Percentiles rank a stretch among this genome's conserved stretches.
These are phyloP conservation scores for Ptychodera flava DNA, from an alignment of 35 echinoderm and acorn worm genomes.

Conservation along the genomic window DNA sequence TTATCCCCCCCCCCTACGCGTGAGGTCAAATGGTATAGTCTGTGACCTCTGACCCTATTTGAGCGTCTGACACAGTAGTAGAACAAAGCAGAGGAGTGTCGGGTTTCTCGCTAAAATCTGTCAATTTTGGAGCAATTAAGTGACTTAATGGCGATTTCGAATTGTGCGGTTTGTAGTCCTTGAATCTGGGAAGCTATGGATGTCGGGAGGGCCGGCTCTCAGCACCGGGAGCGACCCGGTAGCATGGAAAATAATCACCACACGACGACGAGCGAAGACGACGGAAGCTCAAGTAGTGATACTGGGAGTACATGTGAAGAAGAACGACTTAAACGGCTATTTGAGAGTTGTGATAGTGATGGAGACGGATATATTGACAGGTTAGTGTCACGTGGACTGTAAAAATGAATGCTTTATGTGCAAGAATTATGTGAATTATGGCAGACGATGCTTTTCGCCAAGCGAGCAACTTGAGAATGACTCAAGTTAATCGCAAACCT, in stretches of 20 bases:
- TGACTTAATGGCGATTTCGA: not conserved
- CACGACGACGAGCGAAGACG: not conserved
- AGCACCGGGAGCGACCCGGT: not conserved
- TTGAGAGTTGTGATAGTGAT: conserved; percentile 64
- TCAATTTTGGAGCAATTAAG: not conserved
- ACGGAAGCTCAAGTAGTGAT: not conserved
- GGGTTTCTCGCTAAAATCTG: not conserved
- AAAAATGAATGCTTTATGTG: not conserved
- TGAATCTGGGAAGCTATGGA: not conserved
- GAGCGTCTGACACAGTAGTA: not conserved
- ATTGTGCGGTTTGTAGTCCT: not conserved
- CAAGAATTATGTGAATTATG: not conserved
- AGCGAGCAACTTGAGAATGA: too few relatives aligned
- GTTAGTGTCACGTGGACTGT: conserved; percentile 18
- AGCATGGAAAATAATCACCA: not conserved
- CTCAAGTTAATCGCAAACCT: too few relatives aligned
- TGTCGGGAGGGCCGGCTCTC: not conserved
- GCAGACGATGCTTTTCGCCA: too few relatives aligned
- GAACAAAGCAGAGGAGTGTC: not conserved
- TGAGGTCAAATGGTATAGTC: not conserved
- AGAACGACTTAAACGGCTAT: conserved; percentile 43
- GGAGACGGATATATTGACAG: conserved; percentile 72
- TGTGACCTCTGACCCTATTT: not conserved
- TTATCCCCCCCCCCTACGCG: not conserved
- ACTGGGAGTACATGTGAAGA: conserved; percentile 35